A percentile compares a stretch with the other conserved stretches of the same genome.
phyloP scores from a whole-genome alignment of 2,888 invertebrate species.

The Rhamphomyia laevipes region DNA sequence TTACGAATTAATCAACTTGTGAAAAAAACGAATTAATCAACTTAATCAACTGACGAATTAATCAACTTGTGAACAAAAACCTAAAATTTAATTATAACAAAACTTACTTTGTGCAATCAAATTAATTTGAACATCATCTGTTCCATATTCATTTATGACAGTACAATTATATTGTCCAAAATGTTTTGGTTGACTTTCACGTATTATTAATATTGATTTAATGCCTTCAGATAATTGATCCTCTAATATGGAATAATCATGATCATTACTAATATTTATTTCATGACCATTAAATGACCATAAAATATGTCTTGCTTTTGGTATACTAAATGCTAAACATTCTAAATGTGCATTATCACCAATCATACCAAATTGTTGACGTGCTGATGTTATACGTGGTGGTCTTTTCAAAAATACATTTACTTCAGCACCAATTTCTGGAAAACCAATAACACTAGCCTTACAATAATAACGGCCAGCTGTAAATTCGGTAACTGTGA shows the following conservation, averaged over 20 bases:
- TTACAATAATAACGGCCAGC: slow-evolving; percentile 83
- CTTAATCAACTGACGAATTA: no score
- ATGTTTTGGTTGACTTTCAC: slow-evolving; percentile 74
- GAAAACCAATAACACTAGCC: slow-evolving; percentile 76
- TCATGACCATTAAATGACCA: slow-evolving; percentile 82
- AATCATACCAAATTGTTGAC: slow-evolving; percentile 69
- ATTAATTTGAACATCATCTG: slow-evolving; percentile 70
- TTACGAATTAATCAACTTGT: no score
- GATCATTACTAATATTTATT: slow-evolving; percentile 59
- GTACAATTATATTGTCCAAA: slow-evolving; percentile 92
- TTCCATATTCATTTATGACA: slow-evolving; percentile 82
- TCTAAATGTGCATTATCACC: slow-evolving; percentile 75
- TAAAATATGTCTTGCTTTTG: slow-evolving; percentile 71
- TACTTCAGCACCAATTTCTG: slow-evolving; percentile 71
- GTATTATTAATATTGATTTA: slow-evolving; percentile 79
- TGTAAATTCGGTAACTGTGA: slow-evolving; percentile 65
- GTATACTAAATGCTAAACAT: slow-evolving; percentile 81
- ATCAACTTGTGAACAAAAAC: no score
- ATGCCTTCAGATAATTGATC: slow-evolving; percentile 66
- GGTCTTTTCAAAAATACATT: slow-evolving; percentile 69
- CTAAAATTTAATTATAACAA: no score
- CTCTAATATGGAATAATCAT: slow-evolving; percentile 63
- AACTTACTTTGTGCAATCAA: slow-evolving; percentile 80
- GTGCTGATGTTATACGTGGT: slow-evolving; percentile 68
- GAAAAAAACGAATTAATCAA: no score